These are phyloP conservation scores for Meloidogyne floridensis DNA, from an alignment of 1,140 invertebrate species.

Conservation along the genomic window DNA sequence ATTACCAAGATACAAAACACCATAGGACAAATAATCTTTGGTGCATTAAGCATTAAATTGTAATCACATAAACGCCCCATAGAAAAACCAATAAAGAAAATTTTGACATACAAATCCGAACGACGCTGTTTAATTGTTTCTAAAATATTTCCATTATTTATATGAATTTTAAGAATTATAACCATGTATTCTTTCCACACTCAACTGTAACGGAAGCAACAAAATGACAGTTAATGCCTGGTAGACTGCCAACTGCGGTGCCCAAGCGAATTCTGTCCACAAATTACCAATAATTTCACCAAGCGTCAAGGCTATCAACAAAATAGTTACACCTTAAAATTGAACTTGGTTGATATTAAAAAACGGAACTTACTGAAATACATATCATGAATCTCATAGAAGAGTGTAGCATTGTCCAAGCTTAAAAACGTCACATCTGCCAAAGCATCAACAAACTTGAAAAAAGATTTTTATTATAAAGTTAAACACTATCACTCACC, in stretches of 20 bases:
- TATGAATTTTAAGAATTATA: not conserved
- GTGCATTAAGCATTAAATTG: not conserved
- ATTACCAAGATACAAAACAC: not conserved
- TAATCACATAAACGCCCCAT: not conserved
- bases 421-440: not conserved
- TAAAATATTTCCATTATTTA: not conserved
- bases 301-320: not conserved
- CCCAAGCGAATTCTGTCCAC: not conserved
- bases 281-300: not conserved
- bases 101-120: not conserved
- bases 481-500: not conserved
- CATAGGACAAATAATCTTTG: not conserved
- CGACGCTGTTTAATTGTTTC: not conserved
- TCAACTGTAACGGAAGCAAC: not conserved
- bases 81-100: not conserved
- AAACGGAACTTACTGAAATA: not conserved
- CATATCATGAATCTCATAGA: not conserved
- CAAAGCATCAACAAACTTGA: not conserved
- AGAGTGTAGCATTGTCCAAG: not conserved
- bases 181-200: not conserved
- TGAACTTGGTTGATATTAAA: not conserved
- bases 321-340: not conserved
- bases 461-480: not conserved
- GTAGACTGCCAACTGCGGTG: not conserved
- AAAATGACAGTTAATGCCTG: not conserved